These are phyloP conservation scores for Anoplopoma fimbria DNA, from an alignment of 2,113 vertebrate genomes.

Conservation along the genomic window DNA sequence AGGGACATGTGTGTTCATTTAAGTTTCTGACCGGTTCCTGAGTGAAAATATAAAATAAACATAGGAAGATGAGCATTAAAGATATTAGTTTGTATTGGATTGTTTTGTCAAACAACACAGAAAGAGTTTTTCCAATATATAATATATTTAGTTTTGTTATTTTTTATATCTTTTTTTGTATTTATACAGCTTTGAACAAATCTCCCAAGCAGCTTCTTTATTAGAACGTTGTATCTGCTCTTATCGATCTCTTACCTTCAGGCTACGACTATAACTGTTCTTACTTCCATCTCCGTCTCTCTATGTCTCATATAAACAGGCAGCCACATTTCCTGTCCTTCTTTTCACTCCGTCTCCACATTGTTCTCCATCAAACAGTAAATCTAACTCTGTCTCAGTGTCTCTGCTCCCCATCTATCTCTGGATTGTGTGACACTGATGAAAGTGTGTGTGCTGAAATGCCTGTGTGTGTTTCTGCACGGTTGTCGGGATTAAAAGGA, in stretches of 20 bases:
- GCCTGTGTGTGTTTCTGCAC: constrained; percentile 21
- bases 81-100: background rate
- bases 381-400: background rate
- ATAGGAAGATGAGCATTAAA: too few species aligned
- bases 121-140: background rate
- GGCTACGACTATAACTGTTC: background rate
- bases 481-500: constrained; percentile 47
- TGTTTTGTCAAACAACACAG: background rate
- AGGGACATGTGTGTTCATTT: too few species aligned
- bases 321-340: background rate
- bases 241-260: background rate
- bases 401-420: constrained; percentile 24
- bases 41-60: too few species aligned
- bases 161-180: background rate
- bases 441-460: constrained; percentile 5
- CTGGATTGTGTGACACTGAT: constrained; percentile 23
- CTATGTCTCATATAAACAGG: background rate
- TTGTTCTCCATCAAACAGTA: background rate
- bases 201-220: background rate
- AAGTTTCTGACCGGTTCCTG: too few species aligned
- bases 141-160: background rate
- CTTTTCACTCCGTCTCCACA: background rate
- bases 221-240: background rate
- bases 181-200: background rate
- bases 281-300: background rate